These are phyloP conservation scores for Aphaenogaster rudis DNA, from an alignment of 1,140 invertebrate species.

Conservation along the genomic window DNA sequence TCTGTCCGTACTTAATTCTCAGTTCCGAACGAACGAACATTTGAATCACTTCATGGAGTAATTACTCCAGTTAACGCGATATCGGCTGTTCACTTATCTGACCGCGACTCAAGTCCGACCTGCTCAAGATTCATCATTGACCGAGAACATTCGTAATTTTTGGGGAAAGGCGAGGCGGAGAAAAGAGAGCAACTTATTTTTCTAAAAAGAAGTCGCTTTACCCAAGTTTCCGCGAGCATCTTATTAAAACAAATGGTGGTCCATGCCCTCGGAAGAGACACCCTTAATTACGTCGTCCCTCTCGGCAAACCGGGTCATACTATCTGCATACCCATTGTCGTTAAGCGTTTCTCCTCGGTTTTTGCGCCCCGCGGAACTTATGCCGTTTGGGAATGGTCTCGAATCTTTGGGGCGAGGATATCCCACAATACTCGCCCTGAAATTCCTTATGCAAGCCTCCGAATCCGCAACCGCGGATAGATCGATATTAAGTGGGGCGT, in stretches of 20 bases:
- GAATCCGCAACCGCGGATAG: background rate
- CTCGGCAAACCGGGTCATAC: constrained; percentile 46
- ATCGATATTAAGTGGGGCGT: constrained; percentile 55
- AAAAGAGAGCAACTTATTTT: background rate
- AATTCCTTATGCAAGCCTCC: constrained; percentile 27
- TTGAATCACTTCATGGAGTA: constrained; percentile 57
- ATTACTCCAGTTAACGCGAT: constrained; percentile 72
- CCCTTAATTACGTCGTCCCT: constrained; percentile 64
- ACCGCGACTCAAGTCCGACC: background rate
- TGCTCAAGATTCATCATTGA: constrained; percentile 4
- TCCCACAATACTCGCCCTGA: constrained; percentile 50
- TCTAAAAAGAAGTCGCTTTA: constrained; percentile 32
- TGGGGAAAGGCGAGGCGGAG: background rate
- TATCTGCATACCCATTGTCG: constrained; percentile 62
- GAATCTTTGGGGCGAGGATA: constrained; percentile 27
- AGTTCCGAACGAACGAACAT: constrained; percentile 35
- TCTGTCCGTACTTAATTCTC: constrained; percentile 57
- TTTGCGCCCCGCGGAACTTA: constrained; percentile 44
- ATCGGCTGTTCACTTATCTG: constrained; percentile 48
- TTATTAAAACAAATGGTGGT: constrained; percentile 65
- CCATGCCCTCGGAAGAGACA: constrained; percentile 49
- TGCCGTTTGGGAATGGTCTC: constrained; percentile 39
- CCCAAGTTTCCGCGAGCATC: constrained; percentile 39
- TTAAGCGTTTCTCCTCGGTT: constrained; percentile 58
- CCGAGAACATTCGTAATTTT: constrained; percentile 49